These are phyloP conservation scores for Rutpela maculata DNA, from an alignment of 2,888 invertebrate genomes.

Conservation along the genomic window DNA sequence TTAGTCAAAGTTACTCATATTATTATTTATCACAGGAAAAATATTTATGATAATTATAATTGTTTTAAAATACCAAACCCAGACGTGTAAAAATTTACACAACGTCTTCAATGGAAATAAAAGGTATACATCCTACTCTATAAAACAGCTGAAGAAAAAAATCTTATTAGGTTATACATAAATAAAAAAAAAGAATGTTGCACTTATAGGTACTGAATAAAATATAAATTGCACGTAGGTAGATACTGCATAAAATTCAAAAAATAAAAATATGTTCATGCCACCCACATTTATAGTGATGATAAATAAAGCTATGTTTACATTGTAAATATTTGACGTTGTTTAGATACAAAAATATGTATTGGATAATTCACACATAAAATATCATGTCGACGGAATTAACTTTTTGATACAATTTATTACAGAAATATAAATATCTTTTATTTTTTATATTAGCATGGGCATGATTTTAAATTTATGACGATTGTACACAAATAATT, in stretches of 20 bases:
- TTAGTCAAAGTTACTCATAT: neutral
- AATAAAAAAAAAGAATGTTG: too few relatives aligned
- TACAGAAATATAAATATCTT: neutral
- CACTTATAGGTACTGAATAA: too few relatives aligned
- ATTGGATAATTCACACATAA: neutral
- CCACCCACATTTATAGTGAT: neutral
- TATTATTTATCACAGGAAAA: neutral
- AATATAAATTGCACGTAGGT: too few relatives aligned
- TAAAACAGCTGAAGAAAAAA: neutral
- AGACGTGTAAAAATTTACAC: neutral
- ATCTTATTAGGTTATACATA: neutral
- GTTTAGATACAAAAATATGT: neutral
- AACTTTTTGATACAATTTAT: neutral
- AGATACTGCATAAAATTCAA: neutral
- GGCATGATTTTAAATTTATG: too few relatives aligned
- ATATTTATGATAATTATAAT: neutral
- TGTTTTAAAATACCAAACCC: neutral
- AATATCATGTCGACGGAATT: neutral
- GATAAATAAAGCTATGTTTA: neutral
- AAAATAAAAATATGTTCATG: neutral
- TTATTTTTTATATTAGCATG: too few relatives aligned
- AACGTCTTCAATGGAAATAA: neutral
- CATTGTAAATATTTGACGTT: constrained; percentile 1
- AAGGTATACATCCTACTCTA: neutral
- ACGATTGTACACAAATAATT: too few relatives aligned